phyloP scores from a whole-genome alignment of 2,113 vertebrate species.

The Eupsittula cactorum region DNA sequence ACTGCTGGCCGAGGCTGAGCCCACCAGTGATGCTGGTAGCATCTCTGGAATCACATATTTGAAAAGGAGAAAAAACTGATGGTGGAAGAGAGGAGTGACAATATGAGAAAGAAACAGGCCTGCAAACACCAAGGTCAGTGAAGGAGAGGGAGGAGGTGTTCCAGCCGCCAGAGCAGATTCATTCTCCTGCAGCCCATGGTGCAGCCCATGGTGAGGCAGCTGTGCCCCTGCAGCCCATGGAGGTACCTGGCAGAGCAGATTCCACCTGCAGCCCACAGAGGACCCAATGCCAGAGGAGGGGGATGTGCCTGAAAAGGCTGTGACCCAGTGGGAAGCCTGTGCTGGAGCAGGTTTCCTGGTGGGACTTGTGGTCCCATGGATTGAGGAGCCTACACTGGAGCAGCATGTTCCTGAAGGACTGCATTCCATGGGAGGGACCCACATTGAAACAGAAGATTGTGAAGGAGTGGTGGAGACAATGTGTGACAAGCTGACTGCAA shows the following conservation, averaged over 20 bases:
- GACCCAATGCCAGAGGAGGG: fast-evolving
- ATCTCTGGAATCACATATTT: neutral
- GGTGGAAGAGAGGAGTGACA: neutral
- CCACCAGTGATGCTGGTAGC: fast-evolving
- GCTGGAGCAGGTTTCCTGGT: neutral
- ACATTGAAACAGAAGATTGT: neutral
- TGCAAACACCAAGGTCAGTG: neutral
- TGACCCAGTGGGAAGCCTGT: fast-evolving
- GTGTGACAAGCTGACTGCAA: fast-evolving
- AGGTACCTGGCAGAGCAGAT: fast-evolving
- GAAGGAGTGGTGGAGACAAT: neutral
- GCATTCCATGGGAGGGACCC: no score
- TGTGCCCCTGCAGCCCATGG: neutral
- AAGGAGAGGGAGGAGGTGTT: neutral
- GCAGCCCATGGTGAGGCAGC: neutral
- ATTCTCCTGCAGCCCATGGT: neutral
- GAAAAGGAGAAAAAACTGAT: neutral
- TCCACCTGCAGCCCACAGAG: neutral
- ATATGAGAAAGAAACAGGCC: neutral
- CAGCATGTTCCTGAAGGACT: neutral
- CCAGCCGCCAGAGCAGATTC: neutral
- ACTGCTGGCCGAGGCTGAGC: fast-evolving
- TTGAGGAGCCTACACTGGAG: neutral
- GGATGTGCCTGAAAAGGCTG: neutral
- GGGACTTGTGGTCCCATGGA: neutral